A percentile compares a stretch with the other conserved stretches of the same genome.
These are phyloP conservation scores for Ophioninae sp. DNA, from an alignment of 2,888 invertebrate genomes.

Conservation along the genomic window DNA sequence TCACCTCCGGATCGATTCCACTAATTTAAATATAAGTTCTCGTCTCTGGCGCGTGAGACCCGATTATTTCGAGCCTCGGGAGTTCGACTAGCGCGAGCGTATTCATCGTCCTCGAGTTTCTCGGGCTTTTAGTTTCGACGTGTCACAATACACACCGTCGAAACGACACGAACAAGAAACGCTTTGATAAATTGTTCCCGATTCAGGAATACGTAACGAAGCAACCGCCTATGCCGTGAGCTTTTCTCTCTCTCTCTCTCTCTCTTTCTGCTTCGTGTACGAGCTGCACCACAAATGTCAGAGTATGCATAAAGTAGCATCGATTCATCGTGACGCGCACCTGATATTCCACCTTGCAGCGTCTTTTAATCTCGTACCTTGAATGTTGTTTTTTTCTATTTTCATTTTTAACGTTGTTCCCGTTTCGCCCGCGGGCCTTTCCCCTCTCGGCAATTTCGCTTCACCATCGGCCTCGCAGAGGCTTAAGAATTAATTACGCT, in stretches of 20 bases:
- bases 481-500: slow-evolving; percentile 53
- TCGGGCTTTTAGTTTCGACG: slow-evolving; percentile 5
- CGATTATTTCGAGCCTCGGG: neutral
- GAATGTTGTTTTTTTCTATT: neutral
- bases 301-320: slow-evolving; percentile 61
- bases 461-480: slow-evolving; percentile 13
- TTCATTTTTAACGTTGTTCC: neutral
- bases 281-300: slow-evolving; percentile 59
- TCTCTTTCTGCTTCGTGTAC: slow-evolving; percentile 43
- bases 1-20: neutral
- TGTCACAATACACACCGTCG: slow-evolving; percentile 18
- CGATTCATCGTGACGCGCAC: slow-evolving; percentile 61
- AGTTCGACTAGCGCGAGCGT: neutral
- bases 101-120: slow-evolving; percentile 1
- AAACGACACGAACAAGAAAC: slow-evolving; percentile 36
- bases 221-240: slow-evolving; percentile 5
- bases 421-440: slow-evolving; percentile 7
- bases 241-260: neutral
- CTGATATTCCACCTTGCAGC: slow-evolving; percentile 58
- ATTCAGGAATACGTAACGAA: slow-evolving; percentile 52
- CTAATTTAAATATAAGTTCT: neutral
- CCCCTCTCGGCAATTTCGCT: slow-evolving; percentile 7
- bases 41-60: neutral
- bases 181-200: slow-evolving; percentile 58
- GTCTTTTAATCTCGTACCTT: slow-evolving; percentile 48